Conservation (phyloP, 1,140 invertebrate genomes). For the Bradynema listronoti region DNA sequence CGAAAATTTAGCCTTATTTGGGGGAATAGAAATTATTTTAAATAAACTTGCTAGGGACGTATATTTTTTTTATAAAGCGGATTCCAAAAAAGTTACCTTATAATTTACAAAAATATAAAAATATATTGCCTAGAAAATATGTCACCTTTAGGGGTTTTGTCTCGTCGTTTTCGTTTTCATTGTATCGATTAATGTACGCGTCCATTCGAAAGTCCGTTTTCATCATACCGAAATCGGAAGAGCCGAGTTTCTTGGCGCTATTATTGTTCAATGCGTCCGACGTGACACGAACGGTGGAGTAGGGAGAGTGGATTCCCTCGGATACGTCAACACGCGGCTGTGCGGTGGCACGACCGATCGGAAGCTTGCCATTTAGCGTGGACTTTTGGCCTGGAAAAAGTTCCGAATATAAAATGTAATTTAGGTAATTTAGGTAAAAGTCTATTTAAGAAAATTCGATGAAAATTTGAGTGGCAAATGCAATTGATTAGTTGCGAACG, state of each 20-base stretch:
- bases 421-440: no score
- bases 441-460: no score
- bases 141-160: slow-evolving; percentile 12
- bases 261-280: neutral
- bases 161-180: slow-evolving; percentile 8
- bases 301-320: slow-evolving; percentile 8
- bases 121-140: no score
- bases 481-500: neutral
- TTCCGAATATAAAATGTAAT: no score
- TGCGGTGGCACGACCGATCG: slow-evolving; percentile 23
- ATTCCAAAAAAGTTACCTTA: no score
- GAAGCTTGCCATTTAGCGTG: slow-evolving; percentile 18
- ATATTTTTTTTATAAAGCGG: no score
- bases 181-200: neutral
- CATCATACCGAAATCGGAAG: neutral
- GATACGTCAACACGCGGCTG: slow-evolving; percentile 31
- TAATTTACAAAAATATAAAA: no score
- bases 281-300: slow-evolving; percentile 19
- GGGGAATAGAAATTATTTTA: no score
- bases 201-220: slow-evolving; percentile 1
- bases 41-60: no score
- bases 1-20: no score
- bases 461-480: no score
- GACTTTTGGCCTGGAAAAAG: slow-evolving; percentile 17
- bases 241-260: neutral